Conservation (phyloP, 2,113 vertebrate genomes). For the Canis aureus region DNA sequence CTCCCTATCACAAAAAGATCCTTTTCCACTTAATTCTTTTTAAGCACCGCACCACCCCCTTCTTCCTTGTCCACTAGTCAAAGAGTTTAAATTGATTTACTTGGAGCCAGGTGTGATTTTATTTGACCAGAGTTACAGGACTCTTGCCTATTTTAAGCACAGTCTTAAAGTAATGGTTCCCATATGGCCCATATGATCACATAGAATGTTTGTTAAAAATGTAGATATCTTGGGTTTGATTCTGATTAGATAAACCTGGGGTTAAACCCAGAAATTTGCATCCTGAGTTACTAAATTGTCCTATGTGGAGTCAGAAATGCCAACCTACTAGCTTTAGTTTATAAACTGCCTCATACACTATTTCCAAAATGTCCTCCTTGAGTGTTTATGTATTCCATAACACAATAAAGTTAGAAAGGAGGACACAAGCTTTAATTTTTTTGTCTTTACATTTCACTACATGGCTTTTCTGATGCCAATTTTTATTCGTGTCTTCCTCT, state of each 20-base stretch:
- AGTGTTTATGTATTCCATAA: neutral
- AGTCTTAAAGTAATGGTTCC: neutral
- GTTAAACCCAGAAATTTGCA: neutral
- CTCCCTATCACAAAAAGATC: neutral
- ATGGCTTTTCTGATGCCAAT: neutral
- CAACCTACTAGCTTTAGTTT: neutral
- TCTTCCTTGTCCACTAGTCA: neutral
- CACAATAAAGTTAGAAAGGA: neutral
- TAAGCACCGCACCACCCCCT: neutral
- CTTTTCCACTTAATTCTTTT: constrained; percentile 2
- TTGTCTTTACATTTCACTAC: neutral
- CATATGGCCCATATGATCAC: neutral
- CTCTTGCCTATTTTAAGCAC: constrained; percentile 38
- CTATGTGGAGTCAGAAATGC: neutral
- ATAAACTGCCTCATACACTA: neutral
- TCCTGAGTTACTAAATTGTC: neutral
- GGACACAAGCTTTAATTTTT: neutral
- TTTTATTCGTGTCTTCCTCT: neutral
- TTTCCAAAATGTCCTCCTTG: constrained; percentile 22
- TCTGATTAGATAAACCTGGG: neutral
- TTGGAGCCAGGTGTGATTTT: constrained; percentile 41
- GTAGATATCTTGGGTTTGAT: neutral
- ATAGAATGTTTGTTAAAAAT: neutral
- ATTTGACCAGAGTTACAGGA: neutral
- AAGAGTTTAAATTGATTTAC: neutral